These are phyloP conservation scores for Sphenodon punctatus DNA, from an alignment of 2,797 vertebrate species.

Conservation along the genomic window DNA sequence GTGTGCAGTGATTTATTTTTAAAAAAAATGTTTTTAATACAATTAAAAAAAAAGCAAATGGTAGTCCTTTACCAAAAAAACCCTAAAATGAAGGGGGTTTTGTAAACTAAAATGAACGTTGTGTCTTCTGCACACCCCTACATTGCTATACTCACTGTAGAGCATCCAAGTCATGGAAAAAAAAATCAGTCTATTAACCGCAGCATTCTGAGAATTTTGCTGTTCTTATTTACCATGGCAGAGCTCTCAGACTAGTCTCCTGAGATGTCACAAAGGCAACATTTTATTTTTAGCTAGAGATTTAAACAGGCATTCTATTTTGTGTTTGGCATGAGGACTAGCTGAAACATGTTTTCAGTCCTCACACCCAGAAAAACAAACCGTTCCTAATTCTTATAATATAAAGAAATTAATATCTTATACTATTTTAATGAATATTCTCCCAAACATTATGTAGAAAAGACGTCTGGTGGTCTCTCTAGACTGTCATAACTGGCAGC, in stretches of 20 bases:
- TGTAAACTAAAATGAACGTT: no score
- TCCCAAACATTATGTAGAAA: background rate
- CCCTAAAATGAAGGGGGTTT: no score
- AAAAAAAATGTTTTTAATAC: no score
- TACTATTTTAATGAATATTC: background rate
- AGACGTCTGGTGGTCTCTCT: background rate
- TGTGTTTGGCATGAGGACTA: background rate
- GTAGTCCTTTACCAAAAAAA: no score
- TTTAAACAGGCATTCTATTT: background rate
- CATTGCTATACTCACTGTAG: no score
- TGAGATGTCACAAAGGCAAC: background rate
- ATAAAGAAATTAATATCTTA: background rate
- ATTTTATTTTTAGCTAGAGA: background rate
- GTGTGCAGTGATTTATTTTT: no score
- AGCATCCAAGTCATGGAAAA: background rate
- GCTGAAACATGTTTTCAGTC: background rate
- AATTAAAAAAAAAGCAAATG: no score
- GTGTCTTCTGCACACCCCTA: no score
- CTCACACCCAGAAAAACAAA: background rate
- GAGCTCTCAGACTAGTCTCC: background rate
- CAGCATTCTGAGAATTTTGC: background rate
- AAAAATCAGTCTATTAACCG: background rate
- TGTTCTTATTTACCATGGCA: background rate
- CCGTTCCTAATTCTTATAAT: background rate
- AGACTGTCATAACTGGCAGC: background rate